Percentiles rank a stretch among this genome's conserved stretches.
phyloP scores from a whole-genome alignment of 2,888 invertebrate species.

The Parelbella ahira region DNA sequence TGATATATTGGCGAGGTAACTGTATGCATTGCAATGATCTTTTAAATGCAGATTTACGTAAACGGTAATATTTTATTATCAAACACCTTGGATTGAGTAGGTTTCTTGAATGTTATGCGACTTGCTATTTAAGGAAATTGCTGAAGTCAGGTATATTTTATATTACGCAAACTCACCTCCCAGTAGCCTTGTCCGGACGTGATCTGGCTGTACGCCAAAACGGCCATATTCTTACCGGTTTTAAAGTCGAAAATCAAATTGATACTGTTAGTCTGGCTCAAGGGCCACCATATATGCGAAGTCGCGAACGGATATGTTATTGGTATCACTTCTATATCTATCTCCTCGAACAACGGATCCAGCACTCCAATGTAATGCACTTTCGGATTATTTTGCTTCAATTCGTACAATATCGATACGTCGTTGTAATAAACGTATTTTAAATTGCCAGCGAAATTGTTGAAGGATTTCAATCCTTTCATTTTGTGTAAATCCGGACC shows the following conservation, averaged over 20 bases:
- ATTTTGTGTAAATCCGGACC: conserved; percentile 92
- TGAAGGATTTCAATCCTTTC: conserved; percentile 88
- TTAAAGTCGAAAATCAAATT: conserved; percentile 93
- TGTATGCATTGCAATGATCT: background rate
- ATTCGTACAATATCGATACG: conserved; percentile 92
- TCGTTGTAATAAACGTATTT: conserved; percentile 97
- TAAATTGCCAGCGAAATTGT: conserved; percentile 93
- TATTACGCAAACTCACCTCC: conserved; percentile 83
- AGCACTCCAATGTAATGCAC: conserved; percentile 89
- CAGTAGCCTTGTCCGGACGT: conserved; percentile 89
- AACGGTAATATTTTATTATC: conserved; percentile 16
- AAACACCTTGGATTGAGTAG: conserved; percentile 17
- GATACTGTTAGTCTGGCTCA: conserved; percentile 86
- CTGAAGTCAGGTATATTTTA: conserved; percentile 20
- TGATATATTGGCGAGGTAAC: background rate
- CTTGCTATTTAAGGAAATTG: conserved; percentile 21
- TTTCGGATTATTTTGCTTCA: conserved; percentile 91
- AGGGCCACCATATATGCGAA: conserved; percentile 94
- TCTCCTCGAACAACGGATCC: conserved; percentile 90
- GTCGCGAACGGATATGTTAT: conserved; percentile 95
- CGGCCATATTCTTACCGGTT: conserved; percentile 90
- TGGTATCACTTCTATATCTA: conserved; percentile 92
- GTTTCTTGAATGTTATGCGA: conserved; percentile 17
- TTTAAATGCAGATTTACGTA: conserved; percentile 7
- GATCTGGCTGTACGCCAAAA: conserved; percentile 91